A percentile compares a stretch with the other conserved stretches of the same genome.
Conservation (phyloP, 2,797 vertebrate genomes). For the Mareca penelope region DNA sequence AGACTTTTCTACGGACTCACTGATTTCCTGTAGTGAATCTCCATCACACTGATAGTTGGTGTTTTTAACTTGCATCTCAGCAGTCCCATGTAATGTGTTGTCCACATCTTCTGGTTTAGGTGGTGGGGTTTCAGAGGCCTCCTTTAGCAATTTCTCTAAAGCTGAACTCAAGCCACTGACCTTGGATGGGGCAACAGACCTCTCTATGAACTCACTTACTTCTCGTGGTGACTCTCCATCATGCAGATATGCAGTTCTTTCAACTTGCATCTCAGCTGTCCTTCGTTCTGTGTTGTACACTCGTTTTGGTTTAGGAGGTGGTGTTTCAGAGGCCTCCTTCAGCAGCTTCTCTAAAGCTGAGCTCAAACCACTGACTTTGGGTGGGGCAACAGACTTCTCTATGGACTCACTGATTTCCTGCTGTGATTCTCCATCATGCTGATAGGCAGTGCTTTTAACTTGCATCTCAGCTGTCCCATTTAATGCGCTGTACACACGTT, state of each 20-base stretch:
- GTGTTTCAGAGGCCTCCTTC: background rate
- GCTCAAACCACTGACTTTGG: background rate
- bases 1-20: background rate
- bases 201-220: background rate
- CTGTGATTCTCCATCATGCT: background rate
- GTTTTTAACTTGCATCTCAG: background rate
- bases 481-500: background rate
- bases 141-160: background rate
- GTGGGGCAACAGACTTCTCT: background rate
- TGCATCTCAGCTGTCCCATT: background rate
- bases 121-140: background rate
- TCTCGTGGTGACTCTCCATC: background rate
- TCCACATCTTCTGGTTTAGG: background rate
- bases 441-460: background rate
- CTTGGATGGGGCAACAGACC: background rate
- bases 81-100: accelerated
- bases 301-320: background rate
- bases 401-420: background rate
- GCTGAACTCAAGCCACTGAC: background rate
- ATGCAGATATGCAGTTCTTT: accelerated
- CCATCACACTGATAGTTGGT: accelerated
- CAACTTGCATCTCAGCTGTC: background rate
- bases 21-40: background rate
- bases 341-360: background rate
- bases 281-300: background rate